Conservation (phyloP, 2,888 invertebrate species). For the Drosophila pseudotalamancana region DNA sequence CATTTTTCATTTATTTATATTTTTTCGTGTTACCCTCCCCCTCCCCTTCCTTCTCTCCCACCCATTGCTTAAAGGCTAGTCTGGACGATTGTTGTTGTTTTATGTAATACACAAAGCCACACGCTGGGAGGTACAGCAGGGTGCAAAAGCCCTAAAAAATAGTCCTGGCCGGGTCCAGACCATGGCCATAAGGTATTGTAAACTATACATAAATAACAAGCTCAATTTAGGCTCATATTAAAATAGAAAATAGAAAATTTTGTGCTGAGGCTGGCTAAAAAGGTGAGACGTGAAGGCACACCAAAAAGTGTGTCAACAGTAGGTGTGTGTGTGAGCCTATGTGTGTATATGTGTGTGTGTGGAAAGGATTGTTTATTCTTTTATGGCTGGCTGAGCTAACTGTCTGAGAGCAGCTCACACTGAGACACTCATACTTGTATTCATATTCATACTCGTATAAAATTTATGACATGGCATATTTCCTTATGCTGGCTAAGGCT, state of each 20-base stretch:
- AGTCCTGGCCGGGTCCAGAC: constrained; percentile 27
- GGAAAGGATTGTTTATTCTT: constrained; percentile 68
- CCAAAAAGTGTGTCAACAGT: constrained; percentile 71
- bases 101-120: constrained; percentile 23
- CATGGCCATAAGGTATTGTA: constrained; percentile 68
- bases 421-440: constrained; percentile 25
- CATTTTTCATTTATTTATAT: constrained; percentile 20
- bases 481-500: constrained; percentile 64
- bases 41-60: too few relatives aligned
- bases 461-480: constrained; percentile 77
- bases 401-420: constrained; percentile 32
- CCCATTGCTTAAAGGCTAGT: constrained; percentile 16
- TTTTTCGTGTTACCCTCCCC: constrained; percentile 6
- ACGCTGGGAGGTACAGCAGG: constrained; percentile 60
- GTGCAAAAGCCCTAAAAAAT: constrained; percentile 34
- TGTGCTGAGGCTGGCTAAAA: constrained; percentile 63
- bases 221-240: constrained; percentile 78
- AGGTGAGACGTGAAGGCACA: constrained; percentile 21
- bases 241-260: constrained; percentile 61
- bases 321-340: constrained; percentile 21
- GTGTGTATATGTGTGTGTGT: constrained; percentile 22
- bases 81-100: constrained; percentile 24
- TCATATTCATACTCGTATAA: constrained; percentile 56
- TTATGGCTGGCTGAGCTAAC: constrained; percentile 34
- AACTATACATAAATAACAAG: constrained; percentile 76